phyloP scores from a whole-genome alignment of 64 coral and sea anemone species.

The Orbicella faveolata region DNA sequence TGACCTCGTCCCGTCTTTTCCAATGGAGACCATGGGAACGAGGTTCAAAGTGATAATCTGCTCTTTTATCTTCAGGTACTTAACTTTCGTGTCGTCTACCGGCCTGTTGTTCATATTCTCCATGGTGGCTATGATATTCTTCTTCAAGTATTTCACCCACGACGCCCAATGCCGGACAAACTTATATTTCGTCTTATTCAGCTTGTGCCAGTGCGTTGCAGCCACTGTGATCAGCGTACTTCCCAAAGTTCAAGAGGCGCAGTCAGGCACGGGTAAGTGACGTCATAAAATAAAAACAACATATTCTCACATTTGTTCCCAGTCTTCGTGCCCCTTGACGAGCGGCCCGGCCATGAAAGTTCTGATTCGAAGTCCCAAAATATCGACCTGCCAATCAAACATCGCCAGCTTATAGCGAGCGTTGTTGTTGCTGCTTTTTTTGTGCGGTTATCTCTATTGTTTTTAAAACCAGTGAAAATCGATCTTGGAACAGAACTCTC shows the following conservation, averaged over 20 bases:
- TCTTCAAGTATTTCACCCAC: slow-evolving; percentile 50
- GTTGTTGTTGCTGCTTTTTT: no score
- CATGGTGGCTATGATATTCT: slow-evolving; percentile 44
- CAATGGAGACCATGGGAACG: no score
- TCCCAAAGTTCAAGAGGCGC: slow-evolving; percentile 64
- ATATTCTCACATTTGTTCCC: no score
- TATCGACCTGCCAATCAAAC: no score
- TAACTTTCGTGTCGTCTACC: slow-evolving; percentile 30
- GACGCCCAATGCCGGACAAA: slow-evolving; percentile 50
- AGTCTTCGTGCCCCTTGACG: no score
- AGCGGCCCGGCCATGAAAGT: no score
- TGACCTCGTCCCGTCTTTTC: no score
- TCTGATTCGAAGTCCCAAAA: no score
- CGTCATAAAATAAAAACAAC: background rate
- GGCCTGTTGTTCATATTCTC: slow-evolving; percentile 41
- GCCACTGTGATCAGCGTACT: slow-evolving; percentile 58
- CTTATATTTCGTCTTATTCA: slow-evolving; percentile 71
- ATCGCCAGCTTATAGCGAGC: no score
- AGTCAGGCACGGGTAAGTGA: slow-evolving; percentile 70
- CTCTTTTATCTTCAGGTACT: slow-evolving; percentile 53
- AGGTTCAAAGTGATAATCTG: background rate
- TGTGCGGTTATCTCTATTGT: no score
- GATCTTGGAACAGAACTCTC: no score
- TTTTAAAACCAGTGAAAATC: no score
- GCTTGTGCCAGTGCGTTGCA: slow-evolving; percentile 53